Evolutionary conservation across 2,797 vertebrate genomes (phyloP).

Genomic region (Mycteria americana): DNA sequence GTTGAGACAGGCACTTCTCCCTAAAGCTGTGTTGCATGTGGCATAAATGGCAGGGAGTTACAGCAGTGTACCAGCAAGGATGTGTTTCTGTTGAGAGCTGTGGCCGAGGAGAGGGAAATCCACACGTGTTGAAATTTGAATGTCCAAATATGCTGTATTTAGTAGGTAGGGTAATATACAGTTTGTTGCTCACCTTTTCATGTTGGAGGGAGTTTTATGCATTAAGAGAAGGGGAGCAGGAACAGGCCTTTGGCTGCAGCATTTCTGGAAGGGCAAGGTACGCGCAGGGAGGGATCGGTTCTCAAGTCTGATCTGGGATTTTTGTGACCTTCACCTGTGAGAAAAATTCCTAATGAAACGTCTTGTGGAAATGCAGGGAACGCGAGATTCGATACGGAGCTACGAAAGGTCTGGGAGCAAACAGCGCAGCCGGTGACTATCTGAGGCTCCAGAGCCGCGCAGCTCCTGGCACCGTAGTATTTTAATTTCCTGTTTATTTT

Average conservation of each 20-base stretch:
- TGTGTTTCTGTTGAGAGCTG: not conserved
- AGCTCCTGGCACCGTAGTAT: not conserved
- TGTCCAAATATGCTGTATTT: fast-evolving
- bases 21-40: fast-evolving
- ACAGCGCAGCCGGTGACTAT: fast-evolving
- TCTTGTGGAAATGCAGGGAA: not conserved
- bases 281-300: not conserved
- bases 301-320: fast-evolving
- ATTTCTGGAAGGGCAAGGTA: not conserved
- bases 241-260: not conserved
- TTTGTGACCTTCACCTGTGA: not conserved
- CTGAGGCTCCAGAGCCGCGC: fast-evolving
- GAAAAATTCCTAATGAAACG: not conserved
- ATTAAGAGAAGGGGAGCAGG: not conserved
- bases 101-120: not conserved
- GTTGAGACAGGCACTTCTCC: not conserved
- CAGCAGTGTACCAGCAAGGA: fast-evolving
- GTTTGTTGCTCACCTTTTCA: fast-evolving
- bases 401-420: not conserved
- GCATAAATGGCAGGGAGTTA: fast-evolving
- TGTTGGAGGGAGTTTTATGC: not conserved
- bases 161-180: fast-evolving
- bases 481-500: not conserved
- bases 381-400: fast-evolving
- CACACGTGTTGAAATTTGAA: fast-evolving